phyloP scores from a whole-genome alignment of 1,140 invertebrate genomes.

The roundworm (Caenorhabditis elegans) region WBcel235 BX284604.4:10723001-10723500 shows the following conservation, averaged over 20 bases:
- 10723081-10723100: background rate
- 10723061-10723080: background rate
- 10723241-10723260: slow-evolving; percentile 26
- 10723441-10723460: too few relatives aligned
- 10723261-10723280: slow-evolving; percentile 9
- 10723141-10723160: background rate
- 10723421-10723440: too few relatives aligned
- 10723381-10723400: too few relatives aligned
- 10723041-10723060: slow-evolving; percentile 27
- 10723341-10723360: too few relatives aligned
- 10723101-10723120: background rate
- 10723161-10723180: background rate
- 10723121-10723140: slow-evolving; percentile 29
- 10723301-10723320: too few relatives aligned
- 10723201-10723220: background rate
- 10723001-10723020: slow-evolving; percentile 20
- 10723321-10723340: too few relatives aligned
- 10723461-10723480: too few relatives aligned
- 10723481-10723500: too few relatives aligned
- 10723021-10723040: slow-evolving; percentile 23
- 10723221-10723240: slow-evolving; percentile 5
- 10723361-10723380: too few relatives aligned
- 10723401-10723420: too few relatives aligned
- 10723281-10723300: background rate
- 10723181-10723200: background rate